Base-by-base conservation (phyloP, 2,113 vertebrate species). In the Sceloporus undulatus region DNA sequence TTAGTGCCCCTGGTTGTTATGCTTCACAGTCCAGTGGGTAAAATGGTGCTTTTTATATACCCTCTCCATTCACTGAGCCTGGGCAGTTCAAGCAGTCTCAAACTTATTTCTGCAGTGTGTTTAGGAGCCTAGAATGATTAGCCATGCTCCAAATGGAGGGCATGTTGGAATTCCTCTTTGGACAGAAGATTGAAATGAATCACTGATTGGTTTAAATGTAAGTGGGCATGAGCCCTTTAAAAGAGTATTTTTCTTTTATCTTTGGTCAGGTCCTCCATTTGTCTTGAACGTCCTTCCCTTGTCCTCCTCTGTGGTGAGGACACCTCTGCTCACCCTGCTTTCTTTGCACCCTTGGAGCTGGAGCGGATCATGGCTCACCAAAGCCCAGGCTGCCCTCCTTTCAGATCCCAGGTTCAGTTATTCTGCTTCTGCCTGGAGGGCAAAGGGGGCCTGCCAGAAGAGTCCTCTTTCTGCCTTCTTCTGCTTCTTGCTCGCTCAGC, bases 361-460 rank as follows among this genome's bases (percentile, higher is more conserved):
- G 42, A 62, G 73, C 75, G 78, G 89, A 9, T 78, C 85, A 59
- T 88, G 42, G 8, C 11, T 76, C 59, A 84, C 71, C 23, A 34
- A 25, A 3, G 34, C 52, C 54, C 68, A 73, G 77, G 19, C 6
- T 0, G 85, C 85, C 89, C 40, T 81, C 2, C 75, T 88, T 88
- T 88, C 59, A 90, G 34, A 59, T 70, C 79, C 0, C 3, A 73
- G 0, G 56, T 52, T 34, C 34, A 34, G 34, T 34, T 34, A 34
- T 34, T 34, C 34, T 34, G 34, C 34, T 34, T 34, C 83, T 66
- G 88, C 38, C 4, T 16, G 29, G 82, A 54, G 25, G 38, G 82
- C 75, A 5, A 38, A 19, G 73, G 73, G 13, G 6, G 34, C 5
- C 9, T 9, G 25, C 48, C 48, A 48, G 48, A 48, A 48, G 4